Conservation (phyloP, 2,113 vertebrate species). For the Pao palembangensis region DNA sequence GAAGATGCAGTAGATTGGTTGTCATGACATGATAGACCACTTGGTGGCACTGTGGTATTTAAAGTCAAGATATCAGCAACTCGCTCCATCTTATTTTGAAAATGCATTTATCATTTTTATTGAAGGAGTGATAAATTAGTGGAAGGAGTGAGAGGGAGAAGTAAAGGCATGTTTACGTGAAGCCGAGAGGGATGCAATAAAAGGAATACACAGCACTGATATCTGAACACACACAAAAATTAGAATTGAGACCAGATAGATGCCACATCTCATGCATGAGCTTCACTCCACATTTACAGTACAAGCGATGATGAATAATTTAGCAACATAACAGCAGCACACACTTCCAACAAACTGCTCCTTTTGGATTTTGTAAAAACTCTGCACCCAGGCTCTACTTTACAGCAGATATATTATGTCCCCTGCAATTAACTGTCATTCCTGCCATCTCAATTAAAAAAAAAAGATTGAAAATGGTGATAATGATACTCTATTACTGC, state of each 20-base stretch:
- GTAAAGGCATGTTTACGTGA: conserved; percentile 32
- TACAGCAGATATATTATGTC: conserved; percentile 38
- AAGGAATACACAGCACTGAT: conserved; percentile 12
- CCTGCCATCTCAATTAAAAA: conserved; percentile 41
- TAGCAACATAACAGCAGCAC: conserved; percentile 43
- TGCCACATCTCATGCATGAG: too few species aligned
- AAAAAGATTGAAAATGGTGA: conserved; percentile 51
- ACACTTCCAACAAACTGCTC: conserved; percentile 44
- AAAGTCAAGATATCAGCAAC: conserved; percentile 1
- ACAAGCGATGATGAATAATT: conserved; percentile 33
- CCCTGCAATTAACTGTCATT: conserved; percentile 64
- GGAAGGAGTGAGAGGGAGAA: conserved; percentile 24
- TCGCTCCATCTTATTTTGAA: conserved; percentile 7
- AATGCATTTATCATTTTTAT: conserved; percentile 13
- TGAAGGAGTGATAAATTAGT: conserved; percentile 42
- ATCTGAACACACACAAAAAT: conserved; percentile 23
- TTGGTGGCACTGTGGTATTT: conserved; percentile 73
- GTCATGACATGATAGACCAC: conserved; percentile 37
- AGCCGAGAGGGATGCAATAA: conserved; percentile 22
- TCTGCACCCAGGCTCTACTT: not conserved
- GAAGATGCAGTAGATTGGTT: conserved; percentile 1
- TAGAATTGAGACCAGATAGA: conserved; percentile 13
- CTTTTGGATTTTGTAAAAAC: conserved; percentile 21
- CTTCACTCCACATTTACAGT: conserved; percentile 23
- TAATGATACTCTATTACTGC: conserved; percentile 59